A percentile compares a stretch with the other conserved stretches of the same genome.
phyloP scores from a whole-genome alignment of 2,113 vertebrate genomes.

The Candoia aspera region DNA sequence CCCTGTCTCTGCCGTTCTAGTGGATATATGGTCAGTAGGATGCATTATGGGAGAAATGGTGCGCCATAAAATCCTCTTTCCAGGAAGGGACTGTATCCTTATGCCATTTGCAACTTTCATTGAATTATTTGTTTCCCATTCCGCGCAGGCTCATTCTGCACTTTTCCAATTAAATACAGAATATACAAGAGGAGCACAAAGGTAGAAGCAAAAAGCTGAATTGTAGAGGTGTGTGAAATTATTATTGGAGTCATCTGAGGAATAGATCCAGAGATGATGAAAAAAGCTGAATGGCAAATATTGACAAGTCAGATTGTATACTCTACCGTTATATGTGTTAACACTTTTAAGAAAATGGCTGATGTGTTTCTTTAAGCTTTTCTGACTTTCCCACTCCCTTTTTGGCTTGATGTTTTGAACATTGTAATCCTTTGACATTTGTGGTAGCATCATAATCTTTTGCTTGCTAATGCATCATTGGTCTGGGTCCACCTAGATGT shows the following conservation, averaged over 20 bases:
- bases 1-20: constrained; percentile 83
- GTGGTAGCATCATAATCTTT: constrained; percentile 64
- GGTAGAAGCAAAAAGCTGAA: constrained; percentile 74
- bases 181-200: constrained; percentile 67
- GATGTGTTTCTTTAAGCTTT: constrained; percentile 22
- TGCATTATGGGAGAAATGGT: constrained; percentile 99
- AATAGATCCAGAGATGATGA: constrained; percentile 36
- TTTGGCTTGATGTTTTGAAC: constrained; percentile 56
- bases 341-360: constrained; percentile 7
- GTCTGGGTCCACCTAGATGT: constrained; percentile 53
- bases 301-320: constrained; percentile 40
- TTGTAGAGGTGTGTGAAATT: constrained; percentile 52
- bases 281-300: constrained; percentile 49
- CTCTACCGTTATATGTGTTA: constrained; percentile 24
- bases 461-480: constrained; percentile 61
- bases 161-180: constrained; percentile 51
- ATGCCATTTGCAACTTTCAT: constrained; percentile 71
- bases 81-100: constrained; percentile 99
- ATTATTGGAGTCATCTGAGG: neutral
- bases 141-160: constrained; percentile 45
- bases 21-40: constrained; percentile 99
- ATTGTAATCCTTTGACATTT: constrained; percentile 52
- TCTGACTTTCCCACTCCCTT: neutral
- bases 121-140: constrained; percentile 69
- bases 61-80: constrained; percentile 99